Conservation (phyloP, 2,797 vertebrate genomes). For the Pogonophryne albipinna region DNA sequence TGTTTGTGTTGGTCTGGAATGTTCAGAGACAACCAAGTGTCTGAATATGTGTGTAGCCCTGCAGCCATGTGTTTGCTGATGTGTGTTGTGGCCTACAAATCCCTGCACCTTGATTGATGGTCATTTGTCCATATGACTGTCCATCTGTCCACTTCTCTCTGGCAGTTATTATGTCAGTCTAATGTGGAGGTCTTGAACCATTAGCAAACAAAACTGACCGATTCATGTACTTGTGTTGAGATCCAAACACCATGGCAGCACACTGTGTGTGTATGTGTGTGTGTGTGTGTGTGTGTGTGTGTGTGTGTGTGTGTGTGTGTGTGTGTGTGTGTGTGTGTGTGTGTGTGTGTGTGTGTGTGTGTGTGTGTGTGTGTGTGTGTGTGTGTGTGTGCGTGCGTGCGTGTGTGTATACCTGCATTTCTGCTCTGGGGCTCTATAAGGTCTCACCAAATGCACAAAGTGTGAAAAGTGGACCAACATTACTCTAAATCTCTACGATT, state of each 20-base stretch:
- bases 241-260: background rate
- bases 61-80: constrained; percentile 8
- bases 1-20: background rate
- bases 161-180: constrained; percentile 17
- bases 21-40: constrained; percentile 17
- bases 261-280: too few species aligned
- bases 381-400: too few species aligned
- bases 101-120: constrained; percentile 44
- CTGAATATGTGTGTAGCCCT: background rate
- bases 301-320: too few species aligned
- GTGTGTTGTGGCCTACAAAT: constrained; percentile 33
- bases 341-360: too few species aligned
- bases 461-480: too few species aligned
- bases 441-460: too few species aligned
- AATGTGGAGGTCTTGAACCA: constrained; percentile 30
- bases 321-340: too few species aligned
- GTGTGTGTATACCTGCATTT: too few species aligned
- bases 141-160: constrained; percentile 48
- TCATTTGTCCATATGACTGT: constrained; percentile 50
- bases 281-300: too few species aligned
- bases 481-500: too few species aligned
- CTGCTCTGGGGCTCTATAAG: too few species aligned
- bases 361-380: too few species aligned
- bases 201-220: constrained; percentile 21
- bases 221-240: background rate